Percentiles rank a stretch among this genome's conserved stretches.
Conservation (phyloP, 1,140 invertebrate genomes). For the Pogonomyrmex barbatus region DNA sequence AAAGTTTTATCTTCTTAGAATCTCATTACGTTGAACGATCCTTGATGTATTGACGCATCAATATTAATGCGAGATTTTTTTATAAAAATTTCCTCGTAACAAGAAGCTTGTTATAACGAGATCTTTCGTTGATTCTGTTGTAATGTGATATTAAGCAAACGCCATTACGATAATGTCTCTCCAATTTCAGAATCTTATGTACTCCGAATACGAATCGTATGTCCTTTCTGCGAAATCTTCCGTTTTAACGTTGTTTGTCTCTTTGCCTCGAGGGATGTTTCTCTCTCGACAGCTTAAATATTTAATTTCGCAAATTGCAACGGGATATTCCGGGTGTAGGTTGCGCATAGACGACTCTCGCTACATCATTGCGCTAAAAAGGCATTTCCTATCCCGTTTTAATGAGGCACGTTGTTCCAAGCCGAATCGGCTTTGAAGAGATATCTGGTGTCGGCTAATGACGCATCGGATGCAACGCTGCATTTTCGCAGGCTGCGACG, state of each 20-base stretch:
- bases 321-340: constrained; percentile 30
- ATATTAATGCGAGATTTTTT: constrained; percentile 25
- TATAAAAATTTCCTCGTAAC: constrained; percentile 1
- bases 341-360: background rate
- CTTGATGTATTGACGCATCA: constrained; percentile 14
- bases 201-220: background rate
- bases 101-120: constrained; percentile 13
- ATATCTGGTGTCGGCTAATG: constrained; percentile 75
- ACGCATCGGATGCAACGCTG: constrained; percentile 24
- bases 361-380: constrained; percentile 22
- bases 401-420: constrained; percentile 48
- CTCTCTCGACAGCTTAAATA: constrained; percentile 48
- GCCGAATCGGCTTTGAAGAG: constrained; percentile 73
- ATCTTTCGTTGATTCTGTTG: constrained; percentile 4
- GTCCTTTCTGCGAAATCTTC: background rate
- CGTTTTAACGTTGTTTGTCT: constrained; percentile 22
- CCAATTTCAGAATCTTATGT: constrained; percentile 21
- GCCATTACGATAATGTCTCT: constrained; percentile 41
- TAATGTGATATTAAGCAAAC: constrained; percentile 34
- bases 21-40: constrained; percentile 1
- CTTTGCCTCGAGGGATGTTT: background rate
- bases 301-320: constrained; percentile 63
- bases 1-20: constrained; percentile 5
- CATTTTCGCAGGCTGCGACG: constrained; percentile 33
- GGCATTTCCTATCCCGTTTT: constrained; percentile 14